phyloP scores from a whole-genome alignment of 2,113 vertebrate genomes.

The Tetrax tetrax region DNA sequence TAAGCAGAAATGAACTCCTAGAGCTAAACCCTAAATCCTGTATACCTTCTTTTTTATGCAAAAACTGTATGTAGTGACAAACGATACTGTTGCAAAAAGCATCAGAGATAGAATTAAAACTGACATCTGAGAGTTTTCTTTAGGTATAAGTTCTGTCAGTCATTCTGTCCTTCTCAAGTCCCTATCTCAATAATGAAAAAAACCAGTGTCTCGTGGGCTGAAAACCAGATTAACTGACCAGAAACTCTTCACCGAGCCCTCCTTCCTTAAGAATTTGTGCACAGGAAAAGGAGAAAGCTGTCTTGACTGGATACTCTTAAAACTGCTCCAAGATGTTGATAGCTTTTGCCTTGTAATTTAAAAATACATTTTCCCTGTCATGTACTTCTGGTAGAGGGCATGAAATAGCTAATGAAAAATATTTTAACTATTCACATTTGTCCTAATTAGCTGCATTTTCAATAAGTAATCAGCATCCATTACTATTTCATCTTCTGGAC shows the following conservation, averaged over 20 bases:
- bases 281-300: neutral
- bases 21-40: neutral
- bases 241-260: neutral
- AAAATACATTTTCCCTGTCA: neutral
- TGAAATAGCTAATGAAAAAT: neutral
- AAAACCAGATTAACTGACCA: neutral
- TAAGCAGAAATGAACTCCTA: neutral
- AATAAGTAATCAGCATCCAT: neutral
- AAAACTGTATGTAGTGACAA: neutral
- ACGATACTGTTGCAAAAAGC: neutral
- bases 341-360: neutral
- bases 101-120: neutral
- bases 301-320: neutral
- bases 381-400: neutral
- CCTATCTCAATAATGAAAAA: neutral
- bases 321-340: neutral
- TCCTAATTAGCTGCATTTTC: neutral
- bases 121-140: neutral
- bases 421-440: neutral
- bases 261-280: neutral
- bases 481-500: neutral
- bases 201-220: neutral
- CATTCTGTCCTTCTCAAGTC: neutral
- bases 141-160: neutral
- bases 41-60: neutral